Evolutionary conservation across 2,888 invertebrate genomes (phyloP).

Genomic region (Ethmia dodecea): DNA sequence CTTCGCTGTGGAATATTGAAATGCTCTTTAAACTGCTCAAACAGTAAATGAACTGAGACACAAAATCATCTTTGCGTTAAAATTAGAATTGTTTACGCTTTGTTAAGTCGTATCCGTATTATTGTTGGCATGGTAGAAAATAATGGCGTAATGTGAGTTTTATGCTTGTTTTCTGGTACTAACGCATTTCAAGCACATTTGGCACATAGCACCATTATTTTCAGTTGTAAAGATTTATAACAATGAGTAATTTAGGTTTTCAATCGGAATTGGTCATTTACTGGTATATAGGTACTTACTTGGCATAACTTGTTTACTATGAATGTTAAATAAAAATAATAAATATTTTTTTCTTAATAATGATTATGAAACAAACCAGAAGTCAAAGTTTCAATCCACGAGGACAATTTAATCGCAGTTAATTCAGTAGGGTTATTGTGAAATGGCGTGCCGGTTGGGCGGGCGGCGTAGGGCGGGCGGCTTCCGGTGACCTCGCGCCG

Average conservation of each 20-base stretch:
- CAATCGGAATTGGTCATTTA: too few species aligned
- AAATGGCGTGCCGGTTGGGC: conserved; percentile 37
- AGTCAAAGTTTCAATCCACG: conserved; percentile 13
- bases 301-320: too few species aligned
- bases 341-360: too few species aligned
- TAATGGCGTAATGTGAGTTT: too few species aligned
- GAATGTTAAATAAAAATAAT: too few species aligned
- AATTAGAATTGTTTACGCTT: conserved; percentile 42
- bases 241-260: too few species aligned
- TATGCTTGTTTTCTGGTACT: too few species aligned
- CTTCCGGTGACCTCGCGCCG: conserved; percentile 36
- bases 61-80: conserved; percentile 28
- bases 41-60: conserved; percentile 17
- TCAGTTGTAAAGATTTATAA: too few species aligned
- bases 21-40: conserved; percentile 22
- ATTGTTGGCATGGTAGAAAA: conserved; percentile 29
- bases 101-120: conserved; percentile 27
- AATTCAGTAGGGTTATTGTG: conserved; percentile 40
- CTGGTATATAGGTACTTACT: too few species aligned
- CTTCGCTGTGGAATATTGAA: conserved; percentile 15
- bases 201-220: too few species aligned
- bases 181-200: too few species aligned
- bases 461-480: conserved; percentile 32
- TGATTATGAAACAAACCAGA: too few species aligned
- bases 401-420: conserved; percentile 32